These are phyloP conservation scores for Drosophila bocqueti DNA, from an alignment of 1,140 invertebrate genomes.

Conservation along the genomic window DNA sequence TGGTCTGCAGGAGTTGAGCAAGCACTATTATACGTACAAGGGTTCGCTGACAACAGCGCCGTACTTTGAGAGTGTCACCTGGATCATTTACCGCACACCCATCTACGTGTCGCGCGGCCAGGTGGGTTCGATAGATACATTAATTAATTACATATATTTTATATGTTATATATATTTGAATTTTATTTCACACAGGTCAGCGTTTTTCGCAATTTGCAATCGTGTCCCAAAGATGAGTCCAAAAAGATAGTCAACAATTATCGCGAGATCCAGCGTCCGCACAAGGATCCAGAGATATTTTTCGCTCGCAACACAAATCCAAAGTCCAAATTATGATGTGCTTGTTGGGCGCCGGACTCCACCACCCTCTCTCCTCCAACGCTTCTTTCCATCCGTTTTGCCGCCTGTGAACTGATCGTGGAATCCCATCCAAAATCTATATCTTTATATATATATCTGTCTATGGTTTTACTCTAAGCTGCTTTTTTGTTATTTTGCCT, in stretches of 20 bases:
- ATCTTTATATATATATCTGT: slow-evolving; percentile 38
- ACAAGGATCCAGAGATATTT: slow-evolving; percentile 81
- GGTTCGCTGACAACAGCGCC: slow-evolving; percentile 91
- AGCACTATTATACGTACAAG: slow-evolving; percentile 85
- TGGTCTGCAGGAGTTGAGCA: slow-evolving; percentile 83
- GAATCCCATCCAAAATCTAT: slow-evolving; percentile 30
- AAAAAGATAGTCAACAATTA: slow-evolving; percentile 85
- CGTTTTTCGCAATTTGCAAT: slow-evolving; percentile 83
- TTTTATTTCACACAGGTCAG: slow-evolving; percentile 58
- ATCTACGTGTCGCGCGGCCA: slow-evolving; percentile 90
- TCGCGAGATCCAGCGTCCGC: slow-evolving; percentile 81
- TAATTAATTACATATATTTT: no score
- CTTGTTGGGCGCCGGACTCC: slow-evolving; percentile 3
- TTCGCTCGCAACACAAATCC: slow-evolving; percentile 83
- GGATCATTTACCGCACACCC: slow-evolving; percentile 91
- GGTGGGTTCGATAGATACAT: slow-evolving; percentile 84
- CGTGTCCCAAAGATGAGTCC: slow-evolving; percentile 82
- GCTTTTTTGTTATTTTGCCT: slow-evolving; percentile 62
- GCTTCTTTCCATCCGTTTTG: slow-evolving; percentile 20
- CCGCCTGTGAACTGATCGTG: slow-evolving; percentile 38
- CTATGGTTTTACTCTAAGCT: slow-evolving; percentile 69
- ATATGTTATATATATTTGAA: no score
- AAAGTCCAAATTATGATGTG: slow-evolving; percentile 84
- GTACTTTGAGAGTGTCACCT: slow-evolving; percentile 90
- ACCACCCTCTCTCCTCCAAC: not conserved